phyloP scores from a whole-genome alignment of 1,140 invertebrate genomes.

The Cotesia vestalis region DNA sequence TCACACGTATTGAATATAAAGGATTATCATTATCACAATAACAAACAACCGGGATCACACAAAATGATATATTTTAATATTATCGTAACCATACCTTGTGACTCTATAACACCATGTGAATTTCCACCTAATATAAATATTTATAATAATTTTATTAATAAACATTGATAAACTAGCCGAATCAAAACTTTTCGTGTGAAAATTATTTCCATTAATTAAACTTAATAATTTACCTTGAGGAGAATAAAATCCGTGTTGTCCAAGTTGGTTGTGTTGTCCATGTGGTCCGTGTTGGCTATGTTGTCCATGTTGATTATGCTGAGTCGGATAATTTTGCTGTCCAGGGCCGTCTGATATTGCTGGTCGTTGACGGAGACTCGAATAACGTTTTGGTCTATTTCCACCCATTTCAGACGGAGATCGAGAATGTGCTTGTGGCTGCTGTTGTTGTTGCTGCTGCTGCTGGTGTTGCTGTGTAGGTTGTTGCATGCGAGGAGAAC shows the following conservation, averaged over 20 bases:
- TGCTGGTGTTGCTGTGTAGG: conserved; percentile 52
- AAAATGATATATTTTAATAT: conserved; percentile 21
- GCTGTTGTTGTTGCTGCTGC: conserved; percentile 55
- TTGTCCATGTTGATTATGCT: conserved; percentile 32
- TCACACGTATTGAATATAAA: neutral
- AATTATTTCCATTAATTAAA: neutral
- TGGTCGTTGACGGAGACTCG: conserved; percentile 75
- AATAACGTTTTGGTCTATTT: conserved; percentile 78
- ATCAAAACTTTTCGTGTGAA: neutral
- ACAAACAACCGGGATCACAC: neutral
- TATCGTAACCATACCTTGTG: conserved; percentile 57
- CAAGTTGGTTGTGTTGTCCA: conserved; percentile 51
- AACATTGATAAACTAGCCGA: neutral
- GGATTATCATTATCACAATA: too few relatives aligned
- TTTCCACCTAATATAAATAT: conserved; percentile 60
- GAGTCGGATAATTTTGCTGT: conserved; percentile 57
- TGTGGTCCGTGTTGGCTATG: conserved; percentile 47
- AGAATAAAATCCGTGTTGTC: conserved; percentile 53
- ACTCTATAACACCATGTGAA: conserved; percentile 61
- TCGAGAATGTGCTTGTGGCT: conserved; percentile 43
- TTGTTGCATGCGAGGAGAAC: conserved; percentile 66
- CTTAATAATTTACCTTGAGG: conserved; percentile 55
- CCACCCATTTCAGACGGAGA: conserved; percentile 58
- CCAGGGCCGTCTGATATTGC: conserved; percentile 55
- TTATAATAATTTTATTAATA: conserved; percentile 46